Conservation (phyloP, 2,797 vertebrate species). For the Poeciliopsis turneri region DNA sequence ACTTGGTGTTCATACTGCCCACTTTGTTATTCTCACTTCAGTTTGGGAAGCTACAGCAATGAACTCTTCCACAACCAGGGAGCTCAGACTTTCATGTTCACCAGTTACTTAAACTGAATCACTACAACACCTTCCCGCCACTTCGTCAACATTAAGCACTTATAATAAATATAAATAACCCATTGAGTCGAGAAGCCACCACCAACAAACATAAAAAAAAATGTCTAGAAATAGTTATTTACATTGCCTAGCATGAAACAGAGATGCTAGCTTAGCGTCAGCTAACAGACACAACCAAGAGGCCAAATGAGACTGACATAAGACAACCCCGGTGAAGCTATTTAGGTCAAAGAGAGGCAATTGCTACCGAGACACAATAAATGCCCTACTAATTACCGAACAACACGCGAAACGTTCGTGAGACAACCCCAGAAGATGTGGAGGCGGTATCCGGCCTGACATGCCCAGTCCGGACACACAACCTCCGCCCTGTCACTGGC, state of each 20-base stretch:
- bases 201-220: not conserved
- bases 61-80: conserved; percentile 39
- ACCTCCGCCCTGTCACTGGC: conserved; percentile 72
- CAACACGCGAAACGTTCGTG: not conserved
- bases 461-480: conserved; percentile 67
- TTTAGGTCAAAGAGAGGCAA: not conserved
- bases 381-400: not conserved
- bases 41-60: conserved; percentile 45
- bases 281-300: conserved; percentile 41
- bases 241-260: conserved; percentile 16
- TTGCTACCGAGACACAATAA: not conserved
- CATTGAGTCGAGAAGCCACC: not conserved
- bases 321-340: not conserved
- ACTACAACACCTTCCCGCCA: not conserved
- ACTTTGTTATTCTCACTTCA: conserved; percentile 28
- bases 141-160: not conserved
- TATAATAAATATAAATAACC: not conserved
- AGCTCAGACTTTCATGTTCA: conserved; percentile 42
- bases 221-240: conserved; percentile 14
- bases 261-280: conserved; percentile 57
- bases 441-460: conserved; percentile 79
- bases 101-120: conserved; percentile 24
- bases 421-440: conserved; percentile 26
- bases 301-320: not conserved
- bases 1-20: not conserved